Evolutionary conservation across 2,888 invertebrate genomes (phyloP), one percentile per base, ranked within the genome.

Genomic region (Heliconius charithonia): DNA sequence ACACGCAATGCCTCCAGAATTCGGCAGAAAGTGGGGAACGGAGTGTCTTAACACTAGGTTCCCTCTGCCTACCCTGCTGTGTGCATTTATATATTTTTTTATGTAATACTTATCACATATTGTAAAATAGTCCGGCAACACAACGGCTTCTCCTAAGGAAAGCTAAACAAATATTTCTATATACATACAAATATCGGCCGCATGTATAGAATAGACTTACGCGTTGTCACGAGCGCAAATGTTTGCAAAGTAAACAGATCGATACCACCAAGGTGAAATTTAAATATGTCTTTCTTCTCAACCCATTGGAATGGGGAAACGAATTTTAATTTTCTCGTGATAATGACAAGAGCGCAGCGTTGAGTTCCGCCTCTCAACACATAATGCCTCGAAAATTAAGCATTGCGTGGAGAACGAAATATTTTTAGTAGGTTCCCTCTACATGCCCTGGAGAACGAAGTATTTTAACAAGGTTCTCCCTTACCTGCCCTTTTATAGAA

Each of bases 121-220:
- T 59, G 10, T n/a, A 59, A 59, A 59, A n/a, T 59, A 59, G 59
- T 59, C 59, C n/a, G n/a, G n/a, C 59, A 59, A 59, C 59, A 59
- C 59, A 59, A 59, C 59, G 59, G 59, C 59, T 59, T 59, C 59
- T 59, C 59, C 10, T 12, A 59, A 59, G 12, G 59, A 59, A 59
- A 59, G 59, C 12, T 3, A 59, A 59, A 59, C n/a, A 59, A 59
- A n/a, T 59, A 59, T 59, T 59, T 59, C 12, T 59, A n/a, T 59
- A 59, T 59, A 12, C 59, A n/a, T 59, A 59, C 59, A 56, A 56
- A 56, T 56, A 56, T 56, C n/a, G 59, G 51, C 59, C 59, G 59
- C n/a, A 51, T 59, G 4, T 59, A 59, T 59, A 59, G 22, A 59
- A 59, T 59, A 59, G n/a, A 59, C 59, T 59, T 59, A n/a, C 59